Conservation (phyloP, 2,797 vertebrate species). For the Linurgus olivaceus region DNA sequence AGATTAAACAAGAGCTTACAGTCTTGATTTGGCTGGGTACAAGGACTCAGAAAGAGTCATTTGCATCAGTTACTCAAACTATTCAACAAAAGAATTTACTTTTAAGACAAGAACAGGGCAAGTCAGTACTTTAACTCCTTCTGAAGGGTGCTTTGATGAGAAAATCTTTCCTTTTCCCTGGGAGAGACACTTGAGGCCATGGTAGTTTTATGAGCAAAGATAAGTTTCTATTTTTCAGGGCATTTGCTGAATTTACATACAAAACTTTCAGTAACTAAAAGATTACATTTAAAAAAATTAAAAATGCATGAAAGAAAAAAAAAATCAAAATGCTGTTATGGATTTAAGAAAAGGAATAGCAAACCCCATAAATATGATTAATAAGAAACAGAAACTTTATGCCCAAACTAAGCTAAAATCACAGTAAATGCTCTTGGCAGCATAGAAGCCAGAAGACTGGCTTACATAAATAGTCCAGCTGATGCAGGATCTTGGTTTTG, state of each 20-base stretch:
- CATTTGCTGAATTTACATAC: background rate
- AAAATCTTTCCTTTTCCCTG: background rate
- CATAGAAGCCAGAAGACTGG: fast-evolving
- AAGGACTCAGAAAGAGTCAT: background rate
- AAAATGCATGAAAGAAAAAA: background rate
- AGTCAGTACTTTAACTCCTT: background rate
- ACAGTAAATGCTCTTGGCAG: background rate
- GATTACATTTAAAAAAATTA: fast-evolving
- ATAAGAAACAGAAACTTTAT: background rate
- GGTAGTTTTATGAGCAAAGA: fast-evolving
- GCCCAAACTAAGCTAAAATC: background rate
- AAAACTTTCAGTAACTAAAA: background rate
- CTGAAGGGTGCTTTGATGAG: background rate
- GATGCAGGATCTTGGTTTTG: background rate
- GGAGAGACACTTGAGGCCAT: background rate
- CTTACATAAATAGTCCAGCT: background rate
- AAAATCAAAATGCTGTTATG: background rate
- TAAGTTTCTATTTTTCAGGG: background rate
- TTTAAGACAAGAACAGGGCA: background rate
- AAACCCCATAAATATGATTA: background rate
- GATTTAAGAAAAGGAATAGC: background rate
- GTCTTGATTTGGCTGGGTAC: background rate
- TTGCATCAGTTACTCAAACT: background rate
- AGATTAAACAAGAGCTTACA: background rate
- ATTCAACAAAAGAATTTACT: background rate